Percentiles rank a stretch among this genome's conserved stretches.
Conservation (phyloP, 1,140 invertebrate species). For the Nebria ingens region DNA sequence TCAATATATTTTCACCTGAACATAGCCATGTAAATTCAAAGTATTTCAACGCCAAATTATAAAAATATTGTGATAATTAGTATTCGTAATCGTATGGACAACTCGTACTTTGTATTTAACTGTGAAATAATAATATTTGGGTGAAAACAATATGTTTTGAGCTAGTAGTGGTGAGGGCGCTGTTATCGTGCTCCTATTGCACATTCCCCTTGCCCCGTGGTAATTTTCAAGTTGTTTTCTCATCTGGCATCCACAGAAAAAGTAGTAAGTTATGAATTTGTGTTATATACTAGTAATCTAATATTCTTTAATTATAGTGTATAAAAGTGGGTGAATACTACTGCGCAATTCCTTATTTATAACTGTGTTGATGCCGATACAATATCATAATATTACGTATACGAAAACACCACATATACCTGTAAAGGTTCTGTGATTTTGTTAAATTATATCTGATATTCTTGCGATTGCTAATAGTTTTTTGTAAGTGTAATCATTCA, state of each 20-base stretch:
- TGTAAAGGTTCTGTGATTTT: too few relatives aligned
- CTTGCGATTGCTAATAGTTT: neutral
- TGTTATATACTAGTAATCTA: too few relatives aligned
- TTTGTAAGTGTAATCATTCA: neutral
- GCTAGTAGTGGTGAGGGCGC: neutral
- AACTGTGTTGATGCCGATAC: too few relatives aligned
- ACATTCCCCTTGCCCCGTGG: neutral
- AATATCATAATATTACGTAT: too few relatives aligned
- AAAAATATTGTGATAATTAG: conserved; percentile 7
- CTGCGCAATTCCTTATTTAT: too few relatives aligned
- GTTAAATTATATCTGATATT: neutral
- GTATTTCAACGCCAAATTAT: conserved; percentile 8
- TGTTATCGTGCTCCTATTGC: neutral
- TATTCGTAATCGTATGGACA: conserved; percentile 6
- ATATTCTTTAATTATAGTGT: too few relatives aligned
- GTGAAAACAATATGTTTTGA: conserved; percentile 1
- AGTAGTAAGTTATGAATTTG: neutral
- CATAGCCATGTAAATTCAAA: conserved; percentile 8
- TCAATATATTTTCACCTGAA: conserved; percentile 9
- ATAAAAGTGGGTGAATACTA: too few relatives aligned
- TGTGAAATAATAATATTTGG: neutral
- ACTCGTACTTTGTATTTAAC: conserved; percentile 2
- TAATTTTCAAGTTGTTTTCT: conserved; percentile 3
- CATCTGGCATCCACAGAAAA: neutral
- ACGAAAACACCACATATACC: too few relatives aligned